Conservation (phyloP, 1,140 invertebrate genomes). For the Pseudoatta argentina region DNA sequence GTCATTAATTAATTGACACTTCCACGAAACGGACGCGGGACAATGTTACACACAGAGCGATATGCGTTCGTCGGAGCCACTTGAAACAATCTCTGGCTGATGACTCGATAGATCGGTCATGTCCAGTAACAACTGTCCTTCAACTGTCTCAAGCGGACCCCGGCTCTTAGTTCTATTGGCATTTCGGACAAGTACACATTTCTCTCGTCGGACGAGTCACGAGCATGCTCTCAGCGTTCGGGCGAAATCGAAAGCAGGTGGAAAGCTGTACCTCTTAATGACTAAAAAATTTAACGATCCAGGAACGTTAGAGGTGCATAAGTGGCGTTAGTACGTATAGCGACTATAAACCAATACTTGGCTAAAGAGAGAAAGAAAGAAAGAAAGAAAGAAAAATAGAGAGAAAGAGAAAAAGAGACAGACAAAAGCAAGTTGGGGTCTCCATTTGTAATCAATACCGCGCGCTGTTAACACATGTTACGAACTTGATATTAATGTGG, state of each 20-base stretch:
- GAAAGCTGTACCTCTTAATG: constrained; percentile 57
- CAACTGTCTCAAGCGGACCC: constrained; percentile 5
- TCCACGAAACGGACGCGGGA: constrained; percentile 26
- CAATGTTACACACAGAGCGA: constrained; percentile 35
- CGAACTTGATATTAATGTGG: constrained; percentile 16
- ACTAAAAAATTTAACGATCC: constrained; percentile 56
- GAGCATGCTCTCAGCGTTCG: constrained; percentile 66
- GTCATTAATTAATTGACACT: constrained; percentile 47
- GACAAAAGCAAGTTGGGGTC: neutral
- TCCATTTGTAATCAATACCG: constrained; percentile 20
- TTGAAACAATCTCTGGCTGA: constrained; percentile 4
- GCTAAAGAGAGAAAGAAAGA: neutral
- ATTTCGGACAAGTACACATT: constrained; percentile 44
- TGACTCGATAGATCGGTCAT: neutral
- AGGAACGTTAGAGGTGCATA: constrained; percentile 29
- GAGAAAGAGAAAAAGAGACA: neutral
- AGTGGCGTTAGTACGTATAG: constrained; percentile 56
- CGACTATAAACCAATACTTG: constrained; percentile 45
- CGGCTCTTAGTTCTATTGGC: neutral
- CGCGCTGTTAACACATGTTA: neutral
- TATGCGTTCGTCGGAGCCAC: neutral
- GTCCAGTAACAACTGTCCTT: neutral
- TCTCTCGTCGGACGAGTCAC: constrained; percentile 42
- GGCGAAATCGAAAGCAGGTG: constrained; percentile 35
- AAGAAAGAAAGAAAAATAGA: neutral